These are phyloP conservation scores for Octonoba sinensis DNA, from an alignment of 2,888 invertebrate genomes.

Conservation along the genomic window DNA sequence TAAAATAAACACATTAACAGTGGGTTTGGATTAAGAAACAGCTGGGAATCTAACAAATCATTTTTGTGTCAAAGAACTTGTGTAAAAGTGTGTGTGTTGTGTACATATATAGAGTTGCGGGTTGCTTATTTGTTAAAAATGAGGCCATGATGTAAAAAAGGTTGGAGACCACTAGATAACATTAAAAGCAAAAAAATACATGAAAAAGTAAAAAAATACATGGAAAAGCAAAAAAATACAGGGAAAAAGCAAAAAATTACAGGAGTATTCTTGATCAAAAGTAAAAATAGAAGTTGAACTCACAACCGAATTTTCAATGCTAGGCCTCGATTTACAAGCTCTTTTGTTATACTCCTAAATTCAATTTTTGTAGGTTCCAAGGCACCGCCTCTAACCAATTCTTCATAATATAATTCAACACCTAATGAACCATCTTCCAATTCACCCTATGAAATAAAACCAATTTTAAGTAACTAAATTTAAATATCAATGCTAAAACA, in stretches of 20 bases:
- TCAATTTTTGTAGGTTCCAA: conserved; percentile 78
- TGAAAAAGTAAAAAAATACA: too few relatives aligned
- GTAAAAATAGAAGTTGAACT: conserved; percentile 4
- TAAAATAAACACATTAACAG: too few relatives aligned
- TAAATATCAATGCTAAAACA: neutral
- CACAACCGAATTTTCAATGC: conserved; percentile 74
- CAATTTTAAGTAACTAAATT: conserved; percentile 1
- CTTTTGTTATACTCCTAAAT: conserved; percentile 79
- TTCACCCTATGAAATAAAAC: conserved; percentile 67
- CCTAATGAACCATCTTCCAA: conserved; percentile 72
- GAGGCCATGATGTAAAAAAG: too few relatives aligned
- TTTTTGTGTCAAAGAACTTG: too few relatives aligned
- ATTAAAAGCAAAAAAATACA: too few relatives aligned
- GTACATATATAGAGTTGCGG: too few relatives aligned
- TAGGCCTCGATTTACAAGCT: conserved; percentile 78
- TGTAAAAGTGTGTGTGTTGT: too few relatives aligned
- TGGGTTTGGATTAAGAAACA: too few relatives aligned
- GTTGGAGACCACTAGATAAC: too few relatives aligned
- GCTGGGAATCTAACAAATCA: too few relatives aligned
- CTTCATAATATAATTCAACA: conserved; percentile 79
- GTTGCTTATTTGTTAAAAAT: too few relatives aligned
- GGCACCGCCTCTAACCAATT: conserved; percentile 77
- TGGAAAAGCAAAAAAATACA: too few relatives aligned
- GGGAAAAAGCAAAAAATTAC: neutral
- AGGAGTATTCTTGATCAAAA: neutral